Conservation (phyloP, 2,797 vertebrate genomes). For the Enteromius mattozi region DNA sequence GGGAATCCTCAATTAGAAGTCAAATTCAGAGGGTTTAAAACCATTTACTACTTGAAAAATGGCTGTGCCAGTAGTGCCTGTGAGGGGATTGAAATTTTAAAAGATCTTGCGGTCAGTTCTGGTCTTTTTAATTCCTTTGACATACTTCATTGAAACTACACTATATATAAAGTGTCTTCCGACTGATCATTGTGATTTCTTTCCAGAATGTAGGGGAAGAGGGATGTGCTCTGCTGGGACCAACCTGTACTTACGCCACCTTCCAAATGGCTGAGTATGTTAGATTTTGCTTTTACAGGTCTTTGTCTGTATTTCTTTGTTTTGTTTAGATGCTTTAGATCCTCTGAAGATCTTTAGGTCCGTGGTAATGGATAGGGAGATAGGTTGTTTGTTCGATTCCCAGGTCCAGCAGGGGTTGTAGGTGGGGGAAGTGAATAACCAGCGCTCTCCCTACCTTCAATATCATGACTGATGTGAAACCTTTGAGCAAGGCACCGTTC, state of each 20-base stretch:
- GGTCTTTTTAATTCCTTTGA: neutral
- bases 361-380: no score
- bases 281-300: neutral
- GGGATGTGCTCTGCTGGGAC: conserved; percentile 89
- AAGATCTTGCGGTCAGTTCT: conserved; percentile 79
- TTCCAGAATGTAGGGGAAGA: conserved; percentile 60
- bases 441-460: no score
- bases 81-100: conserved; percentile 85
- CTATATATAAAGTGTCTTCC: neutral
- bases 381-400: no score
- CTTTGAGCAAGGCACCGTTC: no score
- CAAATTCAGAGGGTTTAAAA: conserved; percentile 74
- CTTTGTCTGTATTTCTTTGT: neutral
- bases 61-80: conserved; percentile 87
- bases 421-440: no score
- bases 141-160: neutral
- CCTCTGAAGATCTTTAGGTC: neutral
- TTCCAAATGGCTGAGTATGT: conserved; percentile 91
- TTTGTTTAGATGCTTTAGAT: neutral
- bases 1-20: conserved; percentile 69
- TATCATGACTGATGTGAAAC: no score
- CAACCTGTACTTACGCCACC: conserved; percentile 87
- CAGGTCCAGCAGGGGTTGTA: no score
- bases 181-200: neutral
- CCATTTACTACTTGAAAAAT: conserved; percentile 72